These are phyloP conservation scores for Heliothis subflexa DNA, from an alignment of 1,140 invertebrate genomes.

Conservation along the genomic window DNA sequence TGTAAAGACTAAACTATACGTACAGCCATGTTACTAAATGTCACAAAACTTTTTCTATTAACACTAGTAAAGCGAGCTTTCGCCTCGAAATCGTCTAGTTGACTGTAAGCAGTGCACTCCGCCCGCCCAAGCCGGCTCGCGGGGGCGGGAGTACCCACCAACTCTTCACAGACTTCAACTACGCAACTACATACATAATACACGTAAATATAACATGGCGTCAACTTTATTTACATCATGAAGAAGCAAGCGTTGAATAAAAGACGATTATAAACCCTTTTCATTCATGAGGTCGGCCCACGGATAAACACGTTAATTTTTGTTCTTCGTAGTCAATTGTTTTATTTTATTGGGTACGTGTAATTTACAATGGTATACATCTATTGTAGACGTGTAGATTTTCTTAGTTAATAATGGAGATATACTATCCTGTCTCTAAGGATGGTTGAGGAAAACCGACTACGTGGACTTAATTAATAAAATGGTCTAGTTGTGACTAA, in stretches of 20 bases:
- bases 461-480: too few species aligned
- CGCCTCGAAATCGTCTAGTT: conserved; percentile 67
- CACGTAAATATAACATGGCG: conserved; percentile 49
- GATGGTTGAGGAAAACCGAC: too few species aligned
- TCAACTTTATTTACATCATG: conserved; percentile 57
- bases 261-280: conserved; percentile 17
- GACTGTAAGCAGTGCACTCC: conserved; percentile 65
- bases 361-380: background rate
- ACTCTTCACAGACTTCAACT: background rate
- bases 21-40: conserved; percentile 73
- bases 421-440: background rate
- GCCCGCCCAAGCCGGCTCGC: conserved; percentile 69
- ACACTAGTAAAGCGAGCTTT: conserved; percentile 66
- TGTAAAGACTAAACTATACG: conserved; percentile 51
- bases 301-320: background rate
- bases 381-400: background rate
- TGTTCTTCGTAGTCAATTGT: conserved; percentile 19
- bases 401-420: background rate
- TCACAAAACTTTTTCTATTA: conserved; percentile 58
- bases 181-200: conserved; percentile 27
- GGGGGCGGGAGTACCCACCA: conserved; percentile 62
- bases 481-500: too few species aligned
- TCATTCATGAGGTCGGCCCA: conserved; percentile 25
- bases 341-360: background rate
- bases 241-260: conserved; percentile 7